These are phyloP conservation scores for Scomberomorus guttatus DNA, from an alignment of 2,797 vertebrate genomes.

Conservation along the genomic window DNA sequence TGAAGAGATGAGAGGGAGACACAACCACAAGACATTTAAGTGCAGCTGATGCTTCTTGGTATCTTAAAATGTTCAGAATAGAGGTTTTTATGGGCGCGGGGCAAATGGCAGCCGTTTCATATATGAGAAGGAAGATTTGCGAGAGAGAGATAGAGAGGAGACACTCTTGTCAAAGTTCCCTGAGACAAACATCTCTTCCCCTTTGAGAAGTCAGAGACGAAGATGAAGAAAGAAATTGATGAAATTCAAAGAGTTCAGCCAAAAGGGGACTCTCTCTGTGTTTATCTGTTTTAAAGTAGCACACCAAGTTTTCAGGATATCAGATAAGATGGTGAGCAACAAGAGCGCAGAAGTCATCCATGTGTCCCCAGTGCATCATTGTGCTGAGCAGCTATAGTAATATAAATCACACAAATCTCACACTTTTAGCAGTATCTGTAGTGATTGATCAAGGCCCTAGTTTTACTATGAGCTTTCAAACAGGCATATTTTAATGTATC, in stretches of 20 bases:
- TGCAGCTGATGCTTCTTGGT: neutral
- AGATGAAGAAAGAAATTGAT: neutral
- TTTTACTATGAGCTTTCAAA: too few relatives aligned
- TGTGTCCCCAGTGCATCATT: too few relatives aligned
- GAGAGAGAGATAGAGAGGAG: neutral
- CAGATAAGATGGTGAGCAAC: neutral
- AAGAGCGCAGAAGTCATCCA: neutral
- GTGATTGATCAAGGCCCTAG: too few relatives aligned
- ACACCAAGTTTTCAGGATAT: neutral
- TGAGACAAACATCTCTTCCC: slow-evolving; percentile 28
- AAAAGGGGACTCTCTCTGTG: slow-evolving; percentile 29
- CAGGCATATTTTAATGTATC: too few relatives aligned
- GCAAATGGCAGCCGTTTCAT: slow-evolving; percentile 10
- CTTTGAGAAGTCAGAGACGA: slow-evolving; percentile 32
- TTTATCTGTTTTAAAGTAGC: slow-evolving; percentile 22
- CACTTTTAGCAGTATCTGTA: too few relatives aligned
- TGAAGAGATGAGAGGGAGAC: neutral
- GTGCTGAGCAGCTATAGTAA: neutral
- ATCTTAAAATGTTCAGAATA: slow-evolving; percentile 21
- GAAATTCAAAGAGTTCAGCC: slow-evolving; percentile 40
- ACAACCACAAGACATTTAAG: neutral
- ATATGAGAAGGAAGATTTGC: neutral
- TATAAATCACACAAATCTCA: too few relatives aligned
- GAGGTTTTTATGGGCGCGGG: neutral
- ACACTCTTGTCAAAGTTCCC: slow-evolving; percentile 7